Evolutionary conservation across 1,140 invertebrate genomes (phyloP).

Genomic region (Diuraphis noxia): DNA sequence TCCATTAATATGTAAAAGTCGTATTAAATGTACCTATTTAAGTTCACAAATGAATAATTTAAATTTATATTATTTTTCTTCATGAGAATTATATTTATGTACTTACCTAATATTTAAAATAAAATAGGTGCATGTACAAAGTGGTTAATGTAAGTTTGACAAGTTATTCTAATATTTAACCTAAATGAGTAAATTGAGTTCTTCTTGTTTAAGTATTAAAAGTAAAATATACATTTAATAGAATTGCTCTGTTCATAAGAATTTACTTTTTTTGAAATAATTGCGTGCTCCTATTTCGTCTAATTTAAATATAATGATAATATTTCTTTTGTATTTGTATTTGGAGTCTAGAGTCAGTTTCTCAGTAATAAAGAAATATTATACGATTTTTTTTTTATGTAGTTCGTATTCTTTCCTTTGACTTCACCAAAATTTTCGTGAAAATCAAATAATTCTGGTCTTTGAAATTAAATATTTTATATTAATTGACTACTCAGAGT

Average conservation of each 20-base stretch:
- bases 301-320: background rate
- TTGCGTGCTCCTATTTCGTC: background rate
- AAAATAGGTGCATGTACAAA: background rate
- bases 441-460: background rate
- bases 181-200: background rate
- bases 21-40: background rate
- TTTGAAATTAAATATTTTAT: conserved; percentile 26
- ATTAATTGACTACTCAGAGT: background rate
- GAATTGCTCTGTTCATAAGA: background rate
- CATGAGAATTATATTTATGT: background rate
- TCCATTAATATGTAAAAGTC: background rate
- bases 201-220: background rate
- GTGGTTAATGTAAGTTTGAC: background rate
- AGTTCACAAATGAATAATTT: conserved; percentile 25
- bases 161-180: conserved; percentile 1
- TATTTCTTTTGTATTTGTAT: background rate
- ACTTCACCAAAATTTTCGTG: background rate
- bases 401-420: background rate
- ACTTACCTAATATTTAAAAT: background rate
- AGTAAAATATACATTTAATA: background rate
- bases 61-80: background rate
- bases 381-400: background rate
- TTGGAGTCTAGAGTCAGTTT: background rate
- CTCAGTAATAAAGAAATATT: background rate
- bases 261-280: background rate